These are phyloP conservation scores for Lagorchestes hirsutus DNA, from an alignment of 2,797 vertebrate species.

Conservation along the genomic window DNA sequence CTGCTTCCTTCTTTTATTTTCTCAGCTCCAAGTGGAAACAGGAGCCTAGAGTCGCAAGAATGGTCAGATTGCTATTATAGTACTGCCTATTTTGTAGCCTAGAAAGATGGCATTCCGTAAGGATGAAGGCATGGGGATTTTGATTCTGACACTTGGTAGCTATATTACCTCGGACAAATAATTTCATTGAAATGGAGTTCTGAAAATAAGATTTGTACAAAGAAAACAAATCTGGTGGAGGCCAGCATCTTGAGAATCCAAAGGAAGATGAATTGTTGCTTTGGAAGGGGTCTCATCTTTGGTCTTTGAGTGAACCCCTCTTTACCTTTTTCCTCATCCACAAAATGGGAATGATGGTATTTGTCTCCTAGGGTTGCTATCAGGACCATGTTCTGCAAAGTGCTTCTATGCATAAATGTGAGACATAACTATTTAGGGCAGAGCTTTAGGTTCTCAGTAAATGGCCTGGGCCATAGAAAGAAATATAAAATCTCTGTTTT, in stretches of 20 bases:
- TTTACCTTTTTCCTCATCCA: background rate
- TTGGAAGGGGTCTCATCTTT: background rate
- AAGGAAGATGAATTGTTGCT: background rate
- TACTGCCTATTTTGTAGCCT: background rate
- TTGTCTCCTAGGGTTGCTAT: background rate
- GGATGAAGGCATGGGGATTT: background rate
- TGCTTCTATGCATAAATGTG: background rate
- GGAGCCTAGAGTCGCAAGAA: background rate
- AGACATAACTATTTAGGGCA: background rate
- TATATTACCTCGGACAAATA: background rate
- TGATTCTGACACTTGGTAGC: background rate
- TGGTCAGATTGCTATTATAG: background rate
- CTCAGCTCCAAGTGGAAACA: conserved; percentile 4
- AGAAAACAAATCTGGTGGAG: background rate
- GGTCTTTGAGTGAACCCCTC: background rate
- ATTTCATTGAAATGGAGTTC: background rate
- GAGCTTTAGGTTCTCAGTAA: background rate
- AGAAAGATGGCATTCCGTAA: background rate
- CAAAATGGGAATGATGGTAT: background rate
- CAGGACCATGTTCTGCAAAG: background rate
- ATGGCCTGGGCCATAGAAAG: background rate
- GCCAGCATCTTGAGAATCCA: background rate
- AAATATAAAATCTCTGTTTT: background rate
- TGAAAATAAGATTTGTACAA: background rate
- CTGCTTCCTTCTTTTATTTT: conserved; percentile 38